These are phyloP conservation scores for Dicaeum eximium DNA, from an alignment of 2,113 vertebrate genomes.

Conservation along the genomic window DNA sequence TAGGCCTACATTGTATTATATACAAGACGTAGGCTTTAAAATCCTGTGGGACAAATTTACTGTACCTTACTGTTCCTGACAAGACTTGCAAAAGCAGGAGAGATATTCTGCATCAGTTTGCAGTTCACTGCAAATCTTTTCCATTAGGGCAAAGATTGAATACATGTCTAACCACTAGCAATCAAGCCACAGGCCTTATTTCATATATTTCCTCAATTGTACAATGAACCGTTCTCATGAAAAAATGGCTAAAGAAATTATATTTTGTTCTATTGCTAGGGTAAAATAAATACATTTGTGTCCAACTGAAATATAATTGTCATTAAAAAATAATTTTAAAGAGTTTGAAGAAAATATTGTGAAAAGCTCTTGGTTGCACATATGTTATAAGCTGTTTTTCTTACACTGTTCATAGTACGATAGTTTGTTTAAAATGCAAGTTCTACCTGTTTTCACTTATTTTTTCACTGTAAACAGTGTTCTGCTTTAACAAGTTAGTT, in stretches of 20 bases:
- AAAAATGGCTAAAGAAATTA: slow-evolving; percentile 96
- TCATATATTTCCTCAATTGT: slow-evolving; percentile 96
- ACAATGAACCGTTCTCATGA: slow-evolving; percentile 95
- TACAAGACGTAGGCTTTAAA: slow-evolving; percentile 85
- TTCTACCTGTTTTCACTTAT: slow-evolving; percentile 80
- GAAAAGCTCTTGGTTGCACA: slow-evolving; percentile 91
- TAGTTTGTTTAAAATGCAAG: slow-evolving; percentile 79
- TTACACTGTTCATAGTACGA: slow-evolving; percentile 82
- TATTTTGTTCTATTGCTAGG: slow-evolving; percentile 99
- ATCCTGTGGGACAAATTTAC: slow-evolving; percentile 87
- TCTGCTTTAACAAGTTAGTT: slow-evolving; percentile 74
- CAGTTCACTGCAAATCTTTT: slow-evolving; percentile 83
- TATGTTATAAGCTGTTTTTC: slow-evolving; percentile 85
- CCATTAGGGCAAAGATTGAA: slow-evolving; percentile 89
- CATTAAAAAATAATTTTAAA: slow-evolving; percentile 90
- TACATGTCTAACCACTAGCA: slow-evolving; percentile 97
- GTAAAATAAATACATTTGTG: slow-evolving; percentile 92
- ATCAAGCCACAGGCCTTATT: slow-evolving; percentile 99
- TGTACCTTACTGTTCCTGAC: slow-evolving; percentile 88
- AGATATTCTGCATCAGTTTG: slow-evolving; percentile 83
- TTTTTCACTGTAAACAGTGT: slow-evolving; percentile 83
- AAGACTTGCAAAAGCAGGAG: slow-evolving; percentile 89
- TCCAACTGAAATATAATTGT: slow-evolving; percentile 90
- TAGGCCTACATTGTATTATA: slow-evolving; percentile 93
- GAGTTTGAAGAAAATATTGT: slow-evolving; percentile 91